A percentile compares a stretch with the other conserved stretches of the same genome.
Evolutionary conservation across 1,140 invertebrate genomes (phyloP).

Genomic region (Ridgeia piscesae): DNA sequence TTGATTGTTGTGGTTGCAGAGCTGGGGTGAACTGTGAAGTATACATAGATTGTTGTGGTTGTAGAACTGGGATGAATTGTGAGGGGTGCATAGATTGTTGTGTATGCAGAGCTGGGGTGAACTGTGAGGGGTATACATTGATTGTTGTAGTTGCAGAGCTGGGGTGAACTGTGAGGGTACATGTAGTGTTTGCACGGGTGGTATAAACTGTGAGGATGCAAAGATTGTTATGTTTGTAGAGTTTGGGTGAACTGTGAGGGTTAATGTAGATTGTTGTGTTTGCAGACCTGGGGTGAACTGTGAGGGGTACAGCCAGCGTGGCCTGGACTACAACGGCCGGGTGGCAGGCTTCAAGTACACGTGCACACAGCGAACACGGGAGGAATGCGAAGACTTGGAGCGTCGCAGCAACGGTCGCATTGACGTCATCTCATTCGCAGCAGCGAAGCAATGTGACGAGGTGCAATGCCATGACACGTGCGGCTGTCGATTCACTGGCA

Average conservation of each 20-base stretch:
- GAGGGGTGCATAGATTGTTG: no score
- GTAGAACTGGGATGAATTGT: no score
- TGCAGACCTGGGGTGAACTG: conserved; percentile 45
- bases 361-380: conserved; percentile 35
- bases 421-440: conserved; percentile 38
- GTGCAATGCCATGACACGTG: conserved; percentile 37
- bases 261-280: conserved; percentile 8
- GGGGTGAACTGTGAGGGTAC: no score
- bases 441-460: conserved; percentile 39
- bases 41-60: no score
- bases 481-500: conserved; percentile 40
- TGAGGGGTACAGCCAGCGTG: conserved; percentile 39
- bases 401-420: conserved; percentile 21
- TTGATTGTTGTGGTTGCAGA: no score
- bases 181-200: no score
- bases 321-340: conserved; percentile 37
- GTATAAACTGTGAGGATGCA: no score
- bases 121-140: no score
- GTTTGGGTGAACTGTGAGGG: no score
- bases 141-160: conserved; percentile 34
- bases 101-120: no score
- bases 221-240: no score
- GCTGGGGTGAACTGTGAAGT: no score
- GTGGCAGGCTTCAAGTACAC: conserved; percentile 37
- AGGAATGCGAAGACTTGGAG: conserved; percentile 40